Conservation (phyloP, 2,797 vertebrate genomes). For the Mycteria americana region DNA sequence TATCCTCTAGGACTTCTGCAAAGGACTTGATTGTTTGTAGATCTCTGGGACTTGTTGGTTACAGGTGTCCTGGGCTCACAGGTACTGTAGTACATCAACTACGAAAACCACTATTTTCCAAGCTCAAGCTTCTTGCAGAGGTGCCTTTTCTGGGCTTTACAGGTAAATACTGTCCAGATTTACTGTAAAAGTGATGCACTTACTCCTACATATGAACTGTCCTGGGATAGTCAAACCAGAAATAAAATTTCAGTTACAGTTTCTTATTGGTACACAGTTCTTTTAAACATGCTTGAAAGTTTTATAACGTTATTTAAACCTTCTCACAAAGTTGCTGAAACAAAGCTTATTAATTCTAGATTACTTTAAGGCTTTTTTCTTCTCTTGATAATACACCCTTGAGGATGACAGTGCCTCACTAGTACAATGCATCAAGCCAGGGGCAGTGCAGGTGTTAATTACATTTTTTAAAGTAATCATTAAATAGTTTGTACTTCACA, state of each 20-base stretch:
- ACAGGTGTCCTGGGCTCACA: not conserved
- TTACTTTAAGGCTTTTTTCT: not conserved
- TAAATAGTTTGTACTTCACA: constrained; percentile 1
- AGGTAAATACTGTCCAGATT: not conserved
- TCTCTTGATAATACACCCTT: not conserved
- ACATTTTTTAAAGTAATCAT: constrained; percentile 6
- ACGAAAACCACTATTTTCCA: not conserved
- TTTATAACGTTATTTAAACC: not conserved
- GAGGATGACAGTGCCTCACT: not conserved
- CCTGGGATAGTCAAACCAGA: not conserved
- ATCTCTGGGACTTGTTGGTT: not conserved
- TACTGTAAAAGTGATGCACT: not conserved
- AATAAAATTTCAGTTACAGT: not conserved
- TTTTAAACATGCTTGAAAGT: not conserved
- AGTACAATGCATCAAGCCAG: not conserved
- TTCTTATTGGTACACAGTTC: not conserved
- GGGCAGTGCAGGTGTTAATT: constrained; percentile 18
- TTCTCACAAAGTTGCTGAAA: not conserved
- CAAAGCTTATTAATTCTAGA: not conserved
- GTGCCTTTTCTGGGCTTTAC: not conserved
- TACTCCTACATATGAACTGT: not conserved
- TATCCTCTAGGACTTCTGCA: not conserved
- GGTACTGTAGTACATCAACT: not conserved
- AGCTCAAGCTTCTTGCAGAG: not conserved
- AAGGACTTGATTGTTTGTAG: not conserved